Evolutionary conservation across 37 sponge, comb jelly and placozoan genomes (phyloP), one percentile per base, ranked within the genome.

Genomic region (Cladorhizidae sp.): DNA sequence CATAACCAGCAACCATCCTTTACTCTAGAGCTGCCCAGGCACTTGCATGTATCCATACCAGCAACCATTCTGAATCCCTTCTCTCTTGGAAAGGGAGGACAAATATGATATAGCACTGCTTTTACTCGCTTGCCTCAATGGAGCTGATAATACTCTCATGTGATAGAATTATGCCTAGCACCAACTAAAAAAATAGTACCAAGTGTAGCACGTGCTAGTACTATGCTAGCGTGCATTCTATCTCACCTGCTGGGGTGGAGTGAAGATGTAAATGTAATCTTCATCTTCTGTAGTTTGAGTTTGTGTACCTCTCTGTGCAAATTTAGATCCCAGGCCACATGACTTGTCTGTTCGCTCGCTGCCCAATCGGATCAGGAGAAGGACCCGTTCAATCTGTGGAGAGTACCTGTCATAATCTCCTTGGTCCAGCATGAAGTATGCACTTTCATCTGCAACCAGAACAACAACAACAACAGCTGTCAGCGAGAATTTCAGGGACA

Each of bases 311-410:
- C 12, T 29, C 62, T 17, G 29, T 61, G 29, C 14, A 29, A 61
- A 28, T 6, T 61, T 6, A 7, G 62, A 28, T 6, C 12, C 38
- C 69, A 35, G 21, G 26, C 58, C 82, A 40, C 38, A 57, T 20
- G 33, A 29, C 29, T 15, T 20, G 12, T 85, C 84, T 0, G 21
- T 28, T 3, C 40, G 23, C 51, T 85, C 62, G 31, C 85, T 70
- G 57, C 85, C 85, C 51, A 85, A 55, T 70, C 85, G 75, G 57
- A 85, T 56, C 35, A 85, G 70, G 40, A 77, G 85, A 2, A 77
- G 32, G 35, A 70, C 32, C 42, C 68, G 45, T 2, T 33, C 35
- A 38, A 85, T 38, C 15, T 11, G 11, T 28, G 85, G 33, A 22
- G 22, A 56, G 59, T 41, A 37, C 0, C 1, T 31, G 20, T 85